These are phyloP conservation scores for Oxygymnocypris stewartii DNA, from an alignment of 2,113 vertebrate species.

Conservation along the genomic window DNA sequence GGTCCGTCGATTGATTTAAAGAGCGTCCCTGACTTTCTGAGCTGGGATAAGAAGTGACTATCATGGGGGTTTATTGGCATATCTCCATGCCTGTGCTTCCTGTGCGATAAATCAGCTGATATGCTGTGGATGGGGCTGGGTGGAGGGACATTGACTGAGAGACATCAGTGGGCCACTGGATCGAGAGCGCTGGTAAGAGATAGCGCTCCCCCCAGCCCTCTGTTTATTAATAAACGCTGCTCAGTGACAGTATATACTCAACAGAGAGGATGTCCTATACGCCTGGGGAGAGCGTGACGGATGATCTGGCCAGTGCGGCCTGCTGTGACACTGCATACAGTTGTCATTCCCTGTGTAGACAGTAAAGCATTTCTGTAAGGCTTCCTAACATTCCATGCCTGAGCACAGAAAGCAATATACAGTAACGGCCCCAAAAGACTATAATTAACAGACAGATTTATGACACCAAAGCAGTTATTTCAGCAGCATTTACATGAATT, in stretches of 20 bases:
- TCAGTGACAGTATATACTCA: constrained; percentile 39
- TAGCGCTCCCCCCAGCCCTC: neutral
- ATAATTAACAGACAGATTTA: constrained; percentile 42
- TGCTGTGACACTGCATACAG: constrained; percentile 10
- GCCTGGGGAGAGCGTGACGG: constrained; percentile 43
- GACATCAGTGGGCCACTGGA: neutral
- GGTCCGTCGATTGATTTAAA: constrained; percentile 52
- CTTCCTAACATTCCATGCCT: constrained; percentile 14
- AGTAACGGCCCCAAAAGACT: neutral
- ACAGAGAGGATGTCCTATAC: constrained; percentile 44
- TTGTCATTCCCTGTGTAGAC: constrained; percentile 16
- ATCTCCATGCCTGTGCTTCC: constrained; percentile 60
- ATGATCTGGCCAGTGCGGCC: constrained; percentile 29
- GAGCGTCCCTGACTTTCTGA: constrained; percentile 62
- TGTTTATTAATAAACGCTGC: constrained; percentile 48
- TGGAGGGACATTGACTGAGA: neutral
- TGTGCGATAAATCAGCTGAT: constrained; percentile 63
- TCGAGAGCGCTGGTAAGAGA: constrained; percentile 13
- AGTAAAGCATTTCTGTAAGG: constrained; percentile 10
- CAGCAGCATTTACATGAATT: constrained; percentile 32
- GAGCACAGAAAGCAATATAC: neutral
- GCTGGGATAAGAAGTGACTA: constrained; percentile 46
- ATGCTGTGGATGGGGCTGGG: neutral
- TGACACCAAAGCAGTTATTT: constrained; percentile 34
- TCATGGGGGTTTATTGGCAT: constrained; percentile 57